A percentile compares a stretch with the other conserved stretches of the same genome.
phyloP scores from a whole-genome alignment of 2,797 vertebrate species.

The Poecilia gillii region DNA sequence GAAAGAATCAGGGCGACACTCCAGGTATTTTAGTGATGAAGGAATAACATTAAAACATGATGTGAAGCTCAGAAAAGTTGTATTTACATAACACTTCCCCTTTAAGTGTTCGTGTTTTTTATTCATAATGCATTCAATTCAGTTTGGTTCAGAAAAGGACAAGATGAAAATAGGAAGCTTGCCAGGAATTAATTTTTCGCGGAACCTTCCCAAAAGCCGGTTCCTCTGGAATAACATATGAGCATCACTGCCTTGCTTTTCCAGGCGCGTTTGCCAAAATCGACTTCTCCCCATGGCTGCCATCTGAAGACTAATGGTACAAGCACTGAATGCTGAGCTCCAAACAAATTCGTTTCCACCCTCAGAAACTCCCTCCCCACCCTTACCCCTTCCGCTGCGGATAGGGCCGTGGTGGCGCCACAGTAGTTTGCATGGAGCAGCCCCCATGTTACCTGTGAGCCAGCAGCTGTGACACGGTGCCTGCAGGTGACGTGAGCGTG shows the following conservation, averaged over 20 bases:
- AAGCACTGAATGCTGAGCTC: conserved; percentile 9
- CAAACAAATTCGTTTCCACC: not conserved
- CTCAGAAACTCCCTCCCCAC: not conserved
- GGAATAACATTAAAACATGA: no score
- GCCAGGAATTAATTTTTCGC: conserved; percentile 16
- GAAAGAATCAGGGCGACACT: no score
- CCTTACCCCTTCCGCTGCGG: not conserved
- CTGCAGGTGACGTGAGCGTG: conserved; percentile 90
- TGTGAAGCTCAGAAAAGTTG: no score
- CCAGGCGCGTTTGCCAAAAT: conserved; percentile 32
- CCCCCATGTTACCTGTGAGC: conserved; percentile 85
- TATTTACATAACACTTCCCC: no score
- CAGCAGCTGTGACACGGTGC: conserved; percentile 92
- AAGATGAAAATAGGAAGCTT: conserved; percentile 12
- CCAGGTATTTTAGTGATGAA: no score
- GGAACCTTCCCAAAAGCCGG: conserved; percentile 13
- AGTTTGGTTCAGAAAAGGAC: not conserved
- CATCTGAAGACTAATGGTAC: conserved; percentile 27
- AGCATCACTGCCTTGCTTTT: conserved; percentile 22
- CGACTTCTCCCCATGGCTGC: conserved; percentile 7
- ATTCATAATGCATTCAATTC: not conserved
- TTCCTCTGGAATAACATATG: conserved; percentile 37
- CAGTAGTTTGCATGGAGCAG: not conserved
- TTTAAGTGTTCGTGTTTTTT: not conserved
- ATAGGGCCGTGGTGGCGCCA: not conserved